phyloP scores from a whole-genome alignment of 2,888 invertebrate genomes.

The Microdon myrmicae region DNA sequence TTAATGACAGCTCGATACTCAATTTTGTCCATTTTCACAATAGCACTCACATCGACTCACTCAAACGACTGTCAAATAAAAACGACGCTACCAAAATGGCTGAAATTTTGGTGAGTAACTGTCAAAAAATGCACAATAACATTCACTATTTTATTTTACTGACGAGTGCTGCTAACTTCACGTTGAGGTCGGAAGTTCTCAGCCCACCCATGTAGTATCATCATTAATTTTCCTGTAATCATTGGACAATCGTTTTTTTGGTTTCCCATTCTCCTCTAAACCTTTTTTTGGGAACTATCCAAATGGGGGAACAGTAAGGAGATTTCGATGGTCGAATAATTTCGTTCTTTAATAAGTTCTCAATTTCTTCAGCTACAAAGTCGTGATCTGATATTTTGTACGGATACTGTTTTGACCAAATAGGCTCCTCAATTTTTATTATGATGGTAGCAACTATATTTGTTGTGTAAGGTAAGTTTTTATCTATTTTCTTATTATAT shows the following conservation, averaged over 20 bases:
- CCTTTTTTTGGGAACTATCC: constrained; percentile 22
- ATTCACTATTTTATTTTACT: too few species aligned
- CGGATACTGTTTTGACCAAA: constrained; percentile 21
- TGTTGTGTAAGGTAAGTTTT: constrained; percentile 12
- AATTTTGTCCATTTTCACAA: too few species aligned
- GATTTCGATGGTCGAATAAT: constrained; percentile 10
- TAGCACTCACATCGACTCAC: too few species aligned
- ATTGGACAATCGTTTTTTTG: constrained; percentile 15
- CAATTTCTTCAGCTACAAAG: constrained; percentile 16
- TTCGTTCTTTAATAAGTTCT: constrained; percentile 2
- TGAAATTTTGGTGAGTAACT: too few species aligned
- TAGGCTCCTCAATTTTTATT: constrained; percentile 10
- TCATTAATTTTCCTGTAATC: constrained; percentile 32
- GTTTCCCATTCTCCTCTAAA: constrained; percentile 4
- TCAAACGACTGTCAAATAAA: too few species aligned
- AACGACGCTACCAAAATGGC: too few species aligned
- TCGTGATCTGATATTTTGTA: constrained; percentile 11
- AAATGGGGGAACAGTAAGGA: constrained; percentile 12
- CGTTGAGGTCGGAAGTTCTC: too few species aligned
- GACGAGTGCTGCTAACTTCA: too few species aligned
- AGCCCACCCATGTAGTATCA: too few species aligned
- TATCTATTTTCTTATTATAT: too few species aligned
- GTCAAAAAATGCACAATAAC: too few species aligned
- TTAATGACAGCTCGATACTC: too few species aligned
- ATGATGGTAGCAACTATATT: constrained; percentile 14